These are phyloP conservation scores for Drosophila sechellia DNA, from an alignment of 1,140 invertebrate species.

Conservation along the genomic window DNA sequence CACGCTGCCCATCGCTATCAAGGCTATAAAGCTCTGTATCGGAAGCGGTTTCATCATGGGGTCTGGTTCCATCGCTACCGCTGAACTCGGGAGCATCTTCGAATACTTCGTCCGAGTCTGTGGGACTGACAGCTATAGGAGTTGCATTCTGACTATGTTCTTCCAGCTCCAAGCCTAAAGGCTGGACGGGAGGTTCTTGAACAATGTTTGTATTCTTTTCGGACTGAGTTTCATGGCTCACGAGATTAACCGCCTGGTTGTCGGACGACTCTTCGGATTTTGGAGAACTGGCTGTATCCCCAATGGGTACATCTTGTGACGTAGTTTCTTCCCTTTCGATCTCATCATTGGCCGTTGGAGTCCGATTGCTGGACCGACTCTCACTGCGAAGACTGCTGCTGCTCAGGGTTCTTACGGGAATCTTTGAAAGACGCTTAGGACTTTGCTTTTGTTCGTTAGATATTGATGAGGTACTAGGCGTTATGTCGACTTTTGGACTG, in stretches of 20 bases:
- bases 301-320: not conserved
- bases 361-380: constrained; percentile 38
- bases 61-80: constrained; percentile 28
- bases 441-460: constrained; percentile 23
- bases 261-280: not conserved
- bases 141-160: not conserved
- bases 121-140: constrained; percentile 11
- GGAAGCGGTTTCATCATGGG: constrained; percentile 54
- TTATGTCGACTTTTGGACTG: not conserved
- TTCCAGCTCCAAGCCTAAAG: not conserved
- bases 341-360: constrained; percentile 15
- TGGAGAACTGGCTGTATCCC: not conserved
- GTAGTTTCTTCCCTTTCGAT: not conserved
- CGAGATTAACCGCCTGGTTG: too few relatives aligned
- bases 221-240: not conserved
- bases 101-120: constrained; percentile 62
- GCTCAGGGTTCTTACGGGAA: constrained; percentile 67
- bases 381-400: constrained; percentile 58
- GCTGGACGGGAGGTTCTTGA: not conserved
- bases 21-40: constrained; percentile 74
- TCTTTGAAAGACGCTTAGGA: constrained; percentile 63
- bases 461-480: not conserved
- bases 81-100: constrained; percentile 70
- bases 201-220: not conserved
- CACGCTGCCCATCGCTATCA: constrained; percentile 49